Evolutionary conservation across 2,113 vertebrate species (phyloP).

Genomic region (Ammodytes marinus): DNA sequence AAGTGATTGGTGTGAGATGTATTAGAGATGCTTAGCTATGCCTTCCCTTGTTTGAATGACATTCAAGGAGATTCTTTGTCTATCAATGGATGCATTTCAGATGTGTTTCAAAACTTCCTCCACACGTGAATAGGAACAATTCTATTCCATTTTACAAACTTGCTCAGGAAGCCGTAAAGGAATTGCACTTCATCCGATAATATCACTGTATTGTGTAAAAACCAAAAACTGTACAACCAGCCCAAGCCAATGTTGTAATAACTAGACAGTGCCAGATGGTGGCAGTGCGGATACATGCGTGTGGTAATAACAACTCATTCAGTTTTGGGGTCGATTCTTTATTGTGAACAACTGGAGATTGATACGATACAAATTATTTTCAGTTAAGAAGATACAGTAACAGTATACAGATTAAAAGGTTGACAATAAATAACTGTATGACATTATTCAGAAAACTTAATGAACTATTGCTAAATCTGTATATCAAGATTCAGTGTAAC

Average conservation of each 20-base stretch:
- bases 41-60: no score
- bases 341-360: conserved; percentile 56
- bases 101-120: not conserved
- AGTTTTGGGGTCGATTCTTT: conserved; percentile 41
- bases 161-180: not conserved
- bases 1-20: no score
- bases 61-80: no score
- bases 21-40: no score
- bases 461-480: conserved; percentile 20
- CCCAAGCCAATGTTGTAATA: not conserved
- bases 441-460: conserved; percentile 23
- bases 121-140: no score
- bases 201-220: not conserved
- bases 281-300: conserved; percentile 6
- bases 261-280: conserved; percentile 25
- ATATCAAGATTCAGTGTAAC: conserved; percentile 6
- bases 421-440: conserved; percentile 25
- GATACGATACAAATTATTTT: conserved; percentile 61
- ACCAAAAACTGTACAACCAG: not conserved
- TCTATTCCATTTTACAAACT: not conserved
- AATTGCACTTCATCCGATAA: not conserved
- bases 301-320: not conserved
- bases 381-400: conserved; percentile 22
- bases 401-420: conserved; percentile 52
- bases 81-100: no score